phyloP scores from a whole-genome alignment of 2,113 vertebrate genomes.

The Xiphophorus couchianus region DNA sequence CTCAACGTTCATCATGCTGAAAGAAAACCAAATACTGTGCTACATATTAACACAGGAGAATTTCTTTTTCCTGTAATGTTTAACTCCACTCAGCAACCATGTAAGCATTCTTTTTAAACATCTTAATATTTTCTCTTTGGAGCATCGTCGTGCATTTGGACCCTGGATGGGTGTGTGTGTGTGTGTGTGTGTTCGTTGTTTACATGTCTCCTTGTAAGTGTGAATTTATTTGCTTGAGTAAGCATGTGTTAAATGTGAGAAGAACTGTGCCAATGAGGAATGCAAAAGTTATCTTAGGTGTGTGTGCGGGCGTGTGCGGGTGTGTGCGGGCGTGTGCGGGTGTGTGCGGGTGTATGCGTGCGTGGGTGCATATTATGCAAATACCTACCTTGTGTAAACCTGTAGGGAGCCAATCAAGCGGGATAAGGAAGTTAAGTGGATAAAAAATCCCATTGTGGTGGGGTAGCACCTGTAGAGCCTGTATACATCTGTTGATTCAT shows the following conservation, averaged over 20 bases:
- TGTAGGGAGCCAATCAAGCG: conserved; percentile 61
- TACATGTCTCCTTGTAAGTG: neutral
- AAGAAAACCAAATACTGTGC: conserved; percentile 51
- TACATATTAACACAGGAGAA: conserved; percentile 23
- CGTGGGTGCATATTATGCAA: conserved; percentile 70
- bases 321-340: neutral
- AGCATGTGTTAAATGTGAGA: conserved; percentile 4
- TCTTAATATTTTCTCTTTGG: conserved; percentile 7
- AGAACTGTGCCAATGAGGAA: conserved; percentile 22
- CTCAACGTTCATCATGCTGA: conserved; percentile 45
- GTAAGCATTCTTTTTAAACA: conserved; percentile 26
- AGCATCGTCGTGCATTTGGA: neutral
- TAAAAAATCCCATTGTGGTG: conserved; percentile 73
- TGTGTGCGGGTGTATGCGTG: conserved; percentile 25
- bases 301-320: conserved; percentile 23
- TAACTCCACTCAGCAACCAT: conserved; percentile 45
- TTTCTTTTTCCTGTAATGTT: conserved; percentile 36
- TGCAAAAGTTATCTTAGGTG: conserved; percentile 39
- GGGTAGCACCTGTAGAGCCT: conserved; percentile 56
- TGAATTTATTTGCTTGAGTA: neutral
- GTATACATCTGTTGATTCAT: conserved; percentile 46
- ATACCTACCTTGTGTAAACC: conserved; percentile 54
- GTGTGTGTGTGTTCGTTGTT: neutral
- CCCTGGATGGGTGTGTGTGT: neutral
- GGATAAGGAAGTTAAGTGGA: conserved; percentile 71